Percentiles rank a stretch among this genome's conserved stretches.
These are phyloP conservation scores for Oreochromis niloticus DNA, from an alignment of 2,113 vertebrate species.

Conservation along the genomic window DNA sequence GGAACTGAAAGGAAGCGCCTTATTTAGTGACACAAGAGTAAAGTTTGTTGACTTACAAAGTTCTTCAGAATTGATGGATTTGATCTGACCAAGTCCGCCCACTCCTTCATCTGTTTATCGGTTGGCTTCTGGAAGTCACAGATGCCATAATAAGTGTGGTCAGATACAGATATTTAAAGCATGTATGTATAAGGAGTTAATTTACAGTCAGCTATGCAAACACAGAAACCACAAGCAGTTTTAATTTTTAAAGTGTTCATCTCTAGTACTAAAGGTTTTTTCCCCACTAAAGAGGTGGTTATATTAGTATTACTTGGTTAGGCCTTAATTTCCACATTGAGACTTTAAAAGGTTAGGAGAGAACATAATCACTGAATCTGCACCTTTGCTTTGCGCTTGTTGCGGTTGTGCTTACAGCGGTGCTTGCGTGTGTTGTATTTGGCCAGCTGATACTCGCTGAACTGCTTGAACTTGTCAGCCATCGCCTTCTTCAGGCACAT, in stretches of 20 bases:
- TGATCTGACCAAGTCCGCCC: constrained; percentile 46
- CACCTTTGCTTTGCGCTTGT: constrained; percentile 44
- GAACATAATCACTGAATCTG: not conserved
- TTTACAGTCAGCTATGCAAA: not conserved
- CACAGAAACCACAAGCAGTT: not conserved
- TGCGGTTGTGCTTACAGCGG: constrained; percentile 72
- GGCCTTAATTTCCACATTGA: not conserved
- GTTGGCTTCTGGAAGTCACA: constrained; percentile 32
- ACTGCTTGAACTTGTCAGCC: constrained; percentile 81
- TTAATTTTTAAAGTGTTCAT: not conserved
- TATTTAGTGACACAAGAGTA: not conserved
- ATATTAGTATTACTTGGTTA: not conserved
- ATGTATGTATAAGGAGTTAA: not conserved
- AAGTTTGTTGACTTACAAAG: constrained; percentile 47
- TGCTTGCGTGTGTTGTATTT: constrained; percentile 86
- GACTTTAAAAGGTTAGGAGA: not conserved
- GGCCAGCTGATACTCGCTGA: constrained; percentile 85
- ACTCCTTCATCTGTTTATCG: constrained; percentile 11
- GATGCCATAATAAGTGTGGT: not conserved
- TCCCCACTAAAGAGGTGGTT: not conserved
- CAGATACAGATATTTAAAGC: not conserved
- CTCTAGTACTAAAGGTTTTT: not conserved
- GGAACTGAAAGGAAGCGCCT: not conserved
- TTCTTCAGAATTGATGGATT: constrained; percentile 26
- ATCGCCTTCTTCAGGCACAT: constrained; percentile 81